Percentiles rank a stretch among this genome's conserved stretches.
phyloP scores from a whole-genome alignment of 2,888 invertebrate species.

The Lasius fuliginosus region DNA sequence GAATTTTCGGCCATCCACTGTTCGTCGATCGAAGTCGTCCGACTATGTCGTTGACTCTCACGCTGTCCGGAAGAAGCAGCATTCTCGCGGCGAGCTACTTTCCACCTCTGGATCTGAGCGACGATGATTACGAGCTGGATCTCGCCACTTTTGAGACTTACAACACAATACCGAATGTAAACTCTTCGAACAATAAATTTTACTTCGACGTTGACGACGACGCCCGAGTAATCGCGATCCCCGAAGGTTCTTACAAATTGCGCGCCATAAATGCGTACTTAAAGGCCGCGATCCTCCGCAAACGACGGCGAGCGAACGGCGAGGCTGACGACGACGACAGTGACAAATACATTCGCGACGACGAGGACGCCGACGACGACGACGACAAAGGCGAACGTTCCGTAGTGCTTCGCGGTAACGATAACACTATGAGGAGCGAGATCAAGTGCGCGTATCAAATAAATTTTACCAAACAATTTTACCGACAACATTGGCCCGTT shows the following conservation, averaged over 20 bases:
- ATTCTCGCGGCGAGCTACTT: no score
- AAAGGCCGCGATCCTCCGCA: neutral
- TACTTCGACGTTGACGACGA: slow-evolving; percentile 1
- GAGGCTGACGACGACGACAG: neutral
- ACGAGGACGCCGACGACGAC: neutral
- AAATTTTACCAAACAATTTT: slow-evolving; percentile 10
- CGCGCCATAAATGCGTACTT: neutral
- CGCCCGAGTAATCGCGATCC: neutral
- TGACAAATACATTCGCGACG: neutral
- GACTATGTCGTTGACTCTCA: no score
- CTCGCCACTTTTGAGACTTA: no score
- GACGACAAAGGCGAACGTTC: no score
- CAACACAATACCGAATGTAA: no score
- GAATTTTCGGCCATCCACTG: no score
- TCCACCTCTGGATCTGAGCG: no score
- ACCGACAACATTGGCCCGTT: neutral
- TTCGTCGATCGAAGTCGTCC: no score
- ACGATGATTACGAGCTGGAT: no score
- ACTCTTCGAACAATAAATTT: neutral
- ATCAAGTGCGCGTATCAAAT: neutral
- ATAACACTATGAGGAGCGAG: slow-evolving; percentile 4
- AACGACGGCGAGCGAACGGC: neutral
- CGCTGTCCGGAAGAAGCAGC: no score
- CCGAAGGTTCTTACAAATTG: slow-evolving; percentile 1
- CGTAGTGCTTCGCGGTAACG: neutral